Conservation (phyloP, 2,888 invertebrate genomes). For the Lasioglossum calceatum region DNA sequence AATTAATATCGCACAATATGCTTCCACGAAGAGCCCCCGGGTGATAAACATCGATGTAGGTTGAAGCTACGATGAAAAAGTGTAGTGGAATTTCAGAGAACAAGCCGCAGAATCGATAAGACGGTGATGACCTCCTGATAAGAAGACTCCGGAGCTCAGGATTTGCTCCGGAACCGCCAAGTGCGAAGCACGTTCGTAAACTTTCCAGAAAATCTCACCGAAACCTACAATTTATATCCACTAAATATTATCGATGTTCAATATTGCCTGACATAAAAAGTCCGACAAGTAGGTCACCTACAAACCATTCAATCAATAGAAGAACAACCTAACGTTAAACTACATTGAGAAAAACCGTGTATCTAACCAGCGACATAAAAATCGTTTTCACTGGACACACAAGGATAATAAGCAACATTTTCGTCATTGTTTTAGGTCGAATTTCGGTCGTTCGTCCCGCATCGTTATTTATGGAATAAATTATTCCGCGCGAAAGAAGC, state of each 20-base stretch:
- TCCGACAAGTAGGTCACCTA: neutral
- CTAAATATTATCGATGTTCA: conserved; percentile 23
- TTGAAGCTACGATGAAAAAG: neutral
- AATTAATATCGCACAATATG: neutral
- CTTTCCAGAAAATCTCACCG: neutral
- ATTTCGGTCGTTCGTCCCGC: conserved; percentile 26
- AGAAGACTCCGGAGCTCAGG: neutral
- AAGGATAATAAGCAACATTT: neutral
- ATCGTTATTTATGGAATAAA: conserved; percentile 56
- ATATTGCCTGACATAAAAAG: neutral
- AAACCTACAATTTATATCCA: conserved; percentile 20
- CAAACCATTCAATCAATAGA: neutral
- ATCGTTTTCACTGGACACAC: neutral
- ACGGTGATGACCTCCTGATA: neutral
- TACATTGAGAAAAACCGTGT: too few relatives aligned
- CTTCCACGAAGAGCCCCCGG: neutral
- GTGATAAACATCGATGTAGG: neutral
- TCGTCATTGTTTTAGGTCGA: too few relatives aligned
- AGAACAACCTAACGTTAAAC: neutral
- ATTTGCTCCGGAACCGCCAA: neutral
- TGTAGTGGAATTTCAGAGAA: conserved; percentile 5
- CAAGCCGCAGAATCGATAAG: neutral
- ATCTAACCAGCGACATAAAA: neutral
- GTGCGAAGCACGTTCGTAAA: neutral
- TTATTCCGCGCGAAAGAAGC: conserved; percentile 52